Conservation (phyloP, 2,797 vertebrate genomes). For the Oreortyx pictus region DNA sequence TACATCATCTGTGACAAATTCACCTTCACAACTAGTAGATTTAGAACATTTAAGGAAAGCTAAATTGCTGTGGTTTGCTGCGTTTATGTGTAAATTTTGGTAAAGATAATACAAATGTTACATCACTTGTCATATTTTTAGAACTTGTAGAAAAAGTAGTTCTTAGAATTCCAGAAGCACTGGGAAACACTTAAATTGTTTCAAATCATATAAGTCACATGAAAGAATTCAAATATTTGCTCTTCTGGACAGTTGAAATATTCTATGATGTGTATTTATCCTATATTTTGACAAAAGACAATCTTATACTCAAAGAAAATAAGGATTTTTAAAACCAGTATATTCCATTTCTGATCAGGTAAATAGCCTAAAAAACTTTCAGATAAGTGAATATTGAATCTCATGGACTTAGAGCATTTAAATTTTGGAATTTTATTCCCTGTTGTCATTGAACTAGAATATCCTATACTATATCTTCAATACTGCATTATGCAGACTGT, state of each 20-base stretch:
- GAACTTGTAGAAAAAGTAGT: neutral
- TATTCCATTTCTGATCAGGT: neutral
- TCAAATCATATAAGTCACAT: neutral
- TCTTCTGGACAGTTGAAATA: neutral
- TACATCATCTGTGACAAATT: neutral
- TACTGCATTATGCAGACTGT: rapidly evolving
- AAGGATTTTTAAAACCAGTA: neutral
- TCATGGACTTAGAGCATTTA: neutral
- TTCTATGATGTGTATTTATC: neutral
- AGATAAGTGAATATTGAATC: neutral
- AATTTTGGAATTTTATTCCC: neutral
- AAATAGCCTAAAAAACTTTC: neutral
- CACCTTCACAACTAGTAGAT: neutral
- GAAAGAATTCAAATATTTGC: neutral
- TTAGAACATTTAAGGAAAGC: neutral
- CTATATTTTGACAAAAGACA: neutral
- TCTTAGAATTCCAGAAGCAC: neutral
- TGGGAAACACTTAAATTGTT: neutral
- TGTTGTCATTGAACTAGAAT: neutral
- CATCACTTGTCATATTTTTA: neutral
- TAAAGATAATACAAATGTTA: neutral
- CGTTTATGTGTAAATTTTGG: neutral
- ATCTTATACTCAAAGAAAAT: neutral
- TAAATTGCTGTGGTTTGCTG: neutral
- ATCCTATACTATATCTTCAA: neutral